These are phyloP conservation scores for Heterohyrax brucei DNA, from an alignment of 2,797 vertebrate species.

Conservation along the genomic window DNA sequence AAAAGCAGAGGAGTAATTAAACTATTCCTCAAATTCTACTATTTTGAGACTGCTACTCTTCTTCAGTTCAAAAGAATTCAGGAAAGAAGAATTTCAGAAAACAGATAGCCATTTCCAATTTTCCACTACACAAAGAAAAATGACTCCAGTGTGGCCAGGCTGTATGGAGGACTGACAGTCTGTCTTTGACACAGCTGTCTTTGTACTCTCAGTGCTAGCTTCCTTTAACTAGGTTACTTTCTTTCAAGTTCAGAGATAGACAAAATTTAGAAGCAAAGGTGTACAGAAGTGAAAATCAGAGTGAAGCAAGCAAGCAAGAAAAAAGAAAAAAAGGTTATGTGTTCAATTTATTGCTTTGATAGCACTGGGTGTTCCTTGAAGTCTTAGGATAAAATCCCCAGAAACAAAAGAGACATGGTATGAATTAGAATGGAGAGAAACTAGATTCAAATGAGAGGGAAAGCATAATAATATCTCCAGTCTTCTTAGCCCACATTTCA, in stretches of 20 bases:
- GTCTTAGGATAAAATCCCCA: not conserved
- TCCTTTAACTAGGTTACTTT: conserved; percentile 20
- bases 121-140: conserved; percentile 4
- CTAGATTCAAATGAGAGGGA: not conserved
- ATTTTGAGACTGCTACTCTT: conserved; percentile 23
- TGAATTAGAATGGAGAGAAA: not conserved
- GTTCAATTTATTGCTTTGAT: not conserved
- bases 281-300: conserved; percentile 22
- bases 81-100: not conserved
- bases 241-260: not conserved
- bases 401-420: not conserved
- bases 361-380: not conserved
- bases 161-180: not conserved
- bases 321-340: rapidly evolving
- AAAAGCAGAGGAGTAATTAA: conserved; percentile 26
- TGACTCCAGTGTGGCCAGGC: not conserved
- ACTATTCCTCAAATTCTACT: not conserved
- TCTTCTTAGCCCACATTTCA: not conserved
- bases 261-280: conserved; percentile 44
- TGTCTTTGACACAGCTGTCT: conserved; percentile 38
- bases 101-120: conserved; percentile 41
- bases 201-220: not conserved
- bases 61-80: conserved; percentile 23
- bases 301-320: not conserved
- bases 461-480: not conserved